Conservation (phyloP, 2,797 vertebrate species). For the Melanotaenia parkinsoni region DNA sequence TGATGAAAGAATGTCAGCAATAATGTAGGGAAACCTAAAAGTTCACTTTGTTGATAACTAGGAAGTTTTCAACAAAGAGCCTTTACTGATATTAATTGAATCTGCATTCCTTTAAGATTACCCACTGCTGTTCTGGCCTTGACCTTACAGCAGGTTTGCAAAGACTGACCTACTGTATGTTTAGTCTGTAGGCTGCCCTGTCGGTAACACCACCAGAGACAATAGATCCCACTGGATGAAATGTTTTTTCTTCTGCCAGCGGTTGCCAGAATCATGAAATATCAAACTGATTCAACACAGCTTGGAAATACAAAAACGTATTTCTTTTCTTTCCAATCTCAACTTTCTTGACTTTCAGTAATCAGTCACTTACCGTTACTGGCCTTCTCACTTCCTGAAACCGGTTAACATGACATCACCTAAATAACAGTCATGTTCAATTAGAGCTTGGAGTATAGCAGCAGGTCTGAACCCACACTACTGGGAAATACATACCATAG, state of each 20-base stretch:
- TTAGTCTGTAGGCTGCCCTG: slow-evolving; percentile 50
- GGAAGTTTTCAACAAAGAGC: slow-evolving; percentile 61
- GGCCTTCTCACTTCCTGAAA: slow-evolving; percentile 53
- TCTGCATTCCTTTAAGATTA: slow-evolving; percentile 60
- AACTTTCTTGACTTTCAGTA: slow-evolving; percentile 42
- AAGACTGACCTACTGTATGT: slow-evolving; percentile 42
- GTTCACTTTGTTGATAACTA: slow-evolving; percentile 52
- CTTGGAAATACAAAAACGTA: slow-evolving; percentile 46
- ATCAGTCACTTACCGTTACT: slow-evolving; percentile 49
- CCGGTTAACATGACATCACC: slow-evolving; percentile 69
- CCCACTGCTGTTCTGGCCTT: slow-evolving; percentile 58
- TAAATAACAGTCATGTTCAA: slow-evolving; percentile 59
- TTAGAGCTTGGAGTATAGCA: slow-evolving; percentile 52
- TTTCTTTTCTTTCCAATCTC: slow-evolving; percentile 41
- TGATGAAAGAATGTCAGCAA: slow-evolving; percentile 46
- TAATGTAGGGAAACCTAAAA: slow-evolving; percentile 32
- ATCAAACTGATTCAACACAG: slow-evolving; percentile 64
- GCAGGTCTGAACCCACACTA: slow-evolving; percentile 56
- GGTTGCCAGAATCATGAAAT: slow-evolving; percentile 58
- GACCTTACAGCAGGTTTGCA: slow-evolving; percentile 57
- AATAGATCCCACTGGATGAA: slow-evolving; percentile 48
- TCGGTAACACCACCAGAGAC: slow-evolving; percentile 46
- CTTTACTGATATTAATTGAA: slow-evolving; percentile 57
- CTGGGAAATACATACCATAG: slow-evolving; percentile 67
- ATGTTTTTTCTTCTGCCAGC: slow-evolving; percentile 51